phyloP scores from a whole-genome alignment of 2,888 invertebrate genomes.

The Netelia melanura region DNA sequence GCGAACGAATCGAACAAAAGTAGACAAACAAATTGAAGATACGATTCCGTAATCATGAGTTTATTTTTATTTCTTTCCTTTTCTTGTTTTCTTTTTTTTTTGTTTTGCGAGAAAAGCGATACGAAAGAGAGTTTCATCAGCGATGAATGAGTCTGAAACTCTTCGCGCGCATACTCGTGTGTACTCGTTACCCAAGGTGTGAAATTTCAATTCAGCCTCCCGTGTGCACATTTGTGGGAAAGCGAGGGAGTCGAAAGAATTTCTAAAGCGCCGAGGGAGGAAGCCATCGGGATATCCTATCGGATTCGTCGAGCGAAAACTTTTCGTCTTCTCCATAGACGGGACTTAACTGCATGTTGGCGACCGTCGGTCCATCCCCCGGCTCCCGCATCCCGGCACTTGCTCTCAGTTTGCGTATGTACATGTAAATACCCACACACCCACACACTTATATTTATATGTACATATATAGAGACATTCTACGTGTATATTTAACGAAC shows the following conservation, averaged over 20 bases:
- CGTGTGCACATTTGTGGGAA: conserved; percentile 2
- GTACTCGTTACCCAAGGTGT: conserved; percentile 32
- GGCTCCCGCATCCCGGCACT: not conserved
- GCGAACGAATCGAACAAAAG: too few species aligned
- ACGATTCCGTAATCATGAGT: too few species aligned
- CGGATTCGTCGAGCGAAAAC: conserved; percentile 57
- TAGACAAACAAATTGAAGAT: too few species aligned
- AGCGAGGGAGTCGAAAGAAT: conserved; percentile 38
- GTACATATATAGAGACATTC: conserved; percentile 9
- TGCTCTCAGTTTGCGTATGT: conserved; percentile 40
- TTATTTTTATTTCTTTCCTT: too few species aligned
- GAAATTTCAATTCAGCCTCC: conserved; percentile 56
- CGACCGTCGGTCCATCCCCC: conserved; percentile 31
- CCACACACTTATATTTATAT: not conserved
- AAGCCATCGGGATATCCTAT: conserved; percentile 63
- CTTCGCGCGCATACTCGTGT: not conserved
- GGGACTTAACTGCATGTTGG: conserved; percentile 50
- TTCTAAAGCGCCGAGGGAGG: conserved; percentile 48
- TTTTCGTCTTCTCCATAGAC: conserved; percentile 39
- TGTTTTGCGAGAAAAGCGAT: too few species aligned
- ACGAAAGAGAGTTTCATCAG: conserved; percentile 21
- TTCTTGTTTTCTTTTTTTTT: too few species aligned
- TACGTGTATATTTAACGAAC: conserved; percentile 58
- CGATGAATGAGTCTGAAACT: conserved; percentile 29
- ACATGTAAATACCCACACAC: not conserved